Base-by-base conservation (phyloP, 2,113 vertebrate genomes). In the Tetraodon nigroviridis region DNA sequence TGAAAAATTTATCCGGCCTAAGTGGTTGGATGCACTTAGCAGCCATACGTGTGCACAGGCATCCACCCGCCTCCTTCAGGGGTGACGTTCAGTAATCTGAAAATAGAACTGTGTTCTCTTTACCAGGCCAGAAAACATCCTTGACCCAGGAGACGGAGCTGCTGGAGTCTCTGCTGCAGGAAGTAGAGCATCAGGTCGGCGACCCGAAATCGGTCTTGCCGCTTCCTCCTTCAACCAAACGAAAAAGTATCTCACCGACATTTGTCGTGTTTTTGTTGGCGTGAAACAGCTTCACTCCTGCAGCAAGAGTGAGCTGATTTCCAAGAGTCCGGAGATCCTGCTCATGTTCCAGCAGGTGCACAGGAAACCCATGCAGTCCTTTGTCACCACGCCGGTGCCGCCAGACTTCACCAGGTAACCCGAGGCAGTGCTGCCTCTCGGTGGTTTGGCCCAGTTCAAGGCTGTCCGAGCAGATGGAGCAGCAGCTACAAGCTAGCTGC, bases 331-430 rank as follows among this genome's bases (percentile, higher is more conserved):
- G 1, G 96, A 98, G 91, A 99, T 99, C 87, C 90, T 98, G 70
- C 95, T 97, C 89, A 99, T 98, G 96, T 99, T 98, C 87, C 97
- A 99, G 90, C 97, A 98, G 90, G 97, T 99, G 61, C 96, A 99
- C 75, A 86, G 95, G 32, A 98, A 98, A 40, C 97, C 97, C 69
- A 99, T 99, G 97, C 96, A 97, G 71, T 98, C 95, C 0, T 99
- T 99, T 62, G 97, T 99, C 84, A 99, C 97, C 57, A 98, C 96
- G 18, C 97, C 96, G 12, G 97, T 99, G 8, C 97, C 97, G 13
- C 95, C 97, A 13, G 97, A 99, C 85, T 99, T 99, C 84, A 99
- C 93, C 61, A 99, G 97, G 97, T 97, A 77, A 42, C 3, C 17
- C n/a, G n/a, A n/a, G n/a, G n/a, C n/a, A n/a, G n/a, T n/a, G n/a